These are phyloP conservation scores for Scopus umbretta DNA, from an alignment of 2,113 vertebrate species.

Conservation along the genomic window DNA sequence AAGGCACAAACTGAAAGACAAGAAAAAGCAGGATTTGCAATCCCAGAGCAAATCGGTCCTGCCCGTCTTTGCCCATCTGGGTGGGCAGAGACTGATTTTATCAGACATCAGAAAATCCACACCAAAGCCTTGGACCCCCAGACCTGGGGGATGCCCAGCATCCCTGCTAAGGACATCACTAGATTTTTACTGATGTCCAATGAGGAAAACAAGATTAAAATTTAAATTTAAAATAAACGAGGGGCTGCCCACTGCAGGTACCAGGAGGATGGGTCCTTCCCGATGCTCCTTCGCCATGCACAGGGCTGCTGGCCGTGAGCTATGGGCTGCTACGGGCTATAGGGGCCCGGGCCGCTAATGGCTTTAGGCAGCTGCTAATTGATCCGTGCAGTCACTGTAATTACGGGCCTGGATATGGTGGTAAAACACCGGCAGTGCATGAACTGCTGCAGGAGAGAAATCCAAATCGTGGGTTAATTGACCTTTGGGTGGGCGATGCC, in stretches of 20 bases:
- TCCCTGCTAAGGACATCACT: background rate
- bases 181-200: background rate
- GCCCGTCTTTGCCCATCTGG: rapidly evolving
- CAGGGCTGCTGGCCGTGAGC: background rate
- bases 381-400: background rate
- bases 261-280: background rate
- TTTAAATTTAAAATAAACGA: background rate
- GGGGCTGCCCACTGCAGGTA: background rate
- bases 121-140: background rate
- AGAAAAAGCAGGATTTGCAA: background rate
- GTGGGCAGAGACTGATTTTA: background rate
- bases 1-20: background rate
- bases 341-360: background rate
- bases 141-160: background rate
- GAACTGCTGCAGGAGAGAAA: background rate
- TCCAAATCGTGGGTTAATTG: background rate
- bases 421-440: background rate
- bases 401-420: background rate
- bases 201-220: background rate
- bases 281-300: rapidly evolving
- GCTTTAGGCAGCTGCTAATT: constrained; percentile 10
- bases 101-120: background rate
- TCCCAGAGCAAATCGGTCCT: background rate
- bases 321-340: background rate
- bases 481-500: background rate